Evolutionary conservation across 1,140 invertebrate genomes (phyloP), one percentile per base, ranked within the genome.

Genomic region (Hestina assimilis): DNA sequence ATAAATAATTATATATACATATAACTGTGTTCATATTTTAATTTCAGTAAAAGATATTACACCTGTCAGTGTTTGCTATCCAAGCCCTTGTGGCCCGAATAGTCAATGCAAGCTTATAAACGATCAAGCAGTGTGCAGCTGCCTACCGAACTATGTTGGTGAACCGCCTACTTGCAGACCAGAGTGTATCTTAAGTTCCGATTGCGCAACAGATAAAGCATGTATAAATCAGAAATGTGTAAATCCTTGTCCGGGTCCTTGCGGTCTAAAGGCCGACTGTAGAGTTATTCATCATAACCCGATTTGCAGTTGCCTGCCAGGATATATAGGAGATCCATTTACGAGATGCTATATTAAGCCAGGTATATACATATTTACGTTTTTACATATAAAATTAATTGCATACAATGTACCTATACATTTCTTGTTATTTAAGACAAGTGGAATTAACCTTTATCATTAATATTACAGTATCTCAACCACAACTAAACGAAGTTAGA

Each of bases 221-320:
- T 94, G 93, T 68, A 75, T 91, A 17, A 93, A 94, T 68, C 89
- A 92, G 69, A 92, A 91, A 74, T 94, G 93, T 72, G 72, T 88
- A 45, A 92, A 94, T 81, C 93, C 93, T 23, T 95, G 94, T 68
- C 85, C 89, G 4, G 90, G 90, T 4, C 90, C 91, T 14, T 94
- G 93, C 72, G 93, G 93, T 11, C 72, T 81, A 28, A 93, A 92
- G 69, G 91, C 92, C 2, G 89, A 91, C 66, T 94, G 93, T 79
- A 85, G 89, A 63, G 92, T 93, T 7, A 84, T 90, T 42, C 91
- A 92, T 71, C 93, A 95, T 68, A 91, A 91, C 66, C 91, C 93
- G 19, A 85, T 90, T 40, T 92, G 91, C 63, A 90, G 89, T 57
- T 92, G 91, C 61, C 60, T 82, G 33, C 46, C 68, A 14, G 89